phyloP scores from a whole-genome alignment of 2,888 invertebrate genomes.

The Tortricodes alternella region DNA sequence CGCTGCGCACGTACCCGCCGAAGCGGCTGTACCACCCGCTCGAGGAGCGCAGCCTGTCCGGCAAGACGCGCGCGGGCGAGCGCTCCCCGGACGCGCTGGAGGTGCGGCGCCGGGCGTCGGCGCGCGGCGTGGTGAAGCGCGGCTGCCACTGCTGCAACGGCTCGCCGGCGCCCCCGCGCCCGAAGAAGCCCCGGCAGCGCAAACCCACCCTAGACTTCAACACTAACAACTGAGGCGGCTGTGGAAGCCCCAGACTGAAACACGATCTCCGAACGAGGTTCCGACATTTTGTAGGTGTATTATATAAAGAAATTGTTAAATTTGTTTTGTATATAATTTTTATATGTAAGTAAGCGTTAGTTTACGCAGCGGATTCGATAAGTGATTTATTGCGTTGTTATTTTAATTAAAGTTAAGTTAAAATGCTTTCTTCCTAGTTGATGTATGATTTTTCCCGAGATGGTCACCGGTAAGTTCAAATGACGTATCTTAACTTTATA shows the following conservation, averaged over 20 bases:
- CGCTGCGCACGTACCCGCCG: conserved; percentile 68
- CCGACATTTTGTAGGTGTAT: conserved; percentile 48
- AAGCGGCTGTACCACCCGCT: conserved; percentile 54
- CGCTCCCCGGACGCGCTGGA: conserved; percentile 50
- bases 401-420: conserved; percentile 46
- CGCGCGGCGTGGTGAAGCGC: conserved; percentile 83
- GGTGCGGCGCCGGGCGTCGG: conserved; percentile 62
- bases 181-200: conserved; percentile 67
- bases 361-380: conserved; percentile 41
- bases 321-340: conserved; percentile 77
- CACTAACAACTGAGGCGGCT: conserved; percentile 35
- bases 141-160: conserved; percentile 85
- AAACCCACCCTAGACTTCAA: conserved; percentile 60
- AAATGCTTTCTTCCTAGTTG: conserved; percentile 47
- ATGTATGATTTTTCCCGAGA: conserved; percentile 46
- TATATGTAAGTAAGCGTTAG: conserved; percentile 42
- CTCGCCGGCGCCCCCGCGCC: conserved; percentile 76
- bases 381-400: conserved; percentile 55
- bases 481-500: conserved; percentile 31
- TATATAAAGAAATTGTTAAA: conserved; percentile 58
- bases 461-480: conserved; percentile 65
- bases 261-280: conserved; percentile 58
- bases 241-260: conserved; percentile 63
- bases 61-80: conserved; percentile 43
- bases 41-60: conserved; percentile 36